Evolutionary conservation across 2,113 vertebrate species (phyloP).

Genomic region (Burhinus oedicnemus): DNA sequence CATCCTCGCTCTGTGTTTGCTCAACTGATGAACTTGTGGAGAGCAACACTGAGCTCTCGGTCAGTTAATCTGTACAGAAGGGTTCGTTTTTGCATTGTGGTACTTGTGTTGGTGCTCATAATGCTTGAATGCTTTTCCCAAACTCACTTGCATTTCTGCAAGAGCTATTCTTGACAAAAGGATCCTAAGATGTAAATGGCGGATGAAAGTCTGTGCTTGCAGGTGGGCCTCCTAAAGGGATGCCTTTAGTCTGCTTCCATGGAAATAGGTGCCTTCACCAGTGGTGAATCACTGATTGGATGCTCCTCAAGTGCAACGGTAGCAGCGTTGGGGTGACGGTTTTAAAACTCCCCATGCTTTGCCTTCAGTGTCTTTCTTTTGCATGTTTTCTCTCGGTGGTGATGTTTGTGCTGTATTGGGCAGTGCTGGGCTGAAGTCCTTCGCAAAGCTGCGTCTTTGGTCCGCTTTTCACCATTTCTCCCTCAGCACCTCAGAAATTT

Average conservation of each 20-base stretch:
- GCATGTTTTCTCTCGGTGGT: not conserved
- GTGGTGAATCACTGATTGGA: not conserved
- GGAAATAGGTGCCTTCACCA: not conserved
- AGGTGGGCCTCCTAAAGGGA: not conserved
- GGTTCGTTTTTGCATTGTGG: not conserved
- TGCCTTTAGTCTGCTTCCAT: not conserved
- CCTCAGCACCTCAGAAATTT: not conserved
- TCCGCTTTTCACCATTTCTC: not conserved
- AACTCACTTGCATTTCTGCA: not conserved
- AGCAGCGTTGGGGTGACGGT: not conserved
- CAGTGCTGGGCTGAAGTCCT: not conserved
- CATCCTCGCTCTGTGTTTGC: not conserved
- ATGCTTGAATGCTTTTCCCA: not conserved
- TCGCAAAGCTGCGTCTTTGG: not conserved
- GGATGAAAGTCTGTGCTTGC: not conserved
- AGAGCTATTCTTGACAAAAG: not conserved
- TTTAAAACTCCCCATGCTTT: not conserved
- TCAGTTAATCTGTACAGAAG: not conserved
- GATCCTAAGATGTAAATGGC: not conserved
- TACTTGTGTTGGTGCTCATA: not conserved
- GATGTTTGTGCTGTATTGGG: not conserved
- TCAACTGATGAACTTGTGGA: not conserved
- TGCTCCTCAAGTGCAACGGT: too few relatives aligned
- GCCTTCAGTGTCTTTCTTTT: not conserved
- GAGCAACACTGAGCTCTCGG: not conserved